Conservation (phyloP, 2,797 vertebrate species). For the Carduelis carduelis region DNA sequence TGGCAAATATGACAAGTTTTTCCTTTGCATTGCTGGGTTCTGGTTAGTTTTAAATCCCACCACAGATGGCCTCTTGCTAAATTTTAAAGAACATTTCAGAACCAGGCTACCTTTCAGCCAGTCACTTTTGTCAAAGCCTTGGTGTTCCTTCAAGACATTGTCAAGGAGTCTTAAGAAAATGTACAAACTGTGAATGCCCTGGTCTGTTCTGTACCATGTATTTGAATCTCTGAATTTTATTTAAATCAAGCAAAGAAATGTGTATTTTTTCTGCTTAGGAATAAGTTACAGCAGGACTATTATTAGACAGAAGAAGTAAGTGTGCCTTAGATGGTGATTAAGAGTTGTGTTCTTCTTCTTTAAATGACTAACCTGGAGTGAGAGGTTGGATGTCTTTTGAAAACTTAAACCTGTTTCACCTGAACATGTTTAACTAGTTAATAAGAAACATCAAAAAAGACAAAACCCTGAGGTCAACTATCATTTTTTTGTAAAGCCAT, state of each 20-base stretch:
- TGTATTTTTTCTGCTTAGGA: constrained; percentile 74
- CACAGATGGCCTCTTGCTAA: constrained; percentile 6
- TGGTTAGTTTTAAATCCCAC: background rate
- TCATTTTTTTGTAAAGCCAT: constrained; percentile 87
- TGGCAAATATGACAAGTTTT: background rate
- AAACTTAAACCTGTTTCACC: constrained; percentile 91
- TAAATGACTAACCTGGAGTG: constrained; percentile 89
- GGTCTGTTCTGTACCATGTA: constrained; percentile 44
- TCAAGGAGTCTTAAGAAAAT: constrained; percentile 26
- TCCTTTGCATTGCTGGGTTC: background rate
- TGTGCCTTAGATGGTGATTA: constrained; percentile 78
- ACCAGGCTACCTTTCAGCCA: constrained; percentile 19
- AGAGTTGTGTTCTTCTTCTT: constrained; percentile 78
- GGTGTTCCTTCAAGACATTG: constrained; percentile 53
- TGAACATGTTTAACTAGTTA: constrained; percentile 96
- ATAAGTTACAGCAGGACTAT: constrained; percentile 73
- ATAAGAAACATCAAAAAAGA: constrained; percentile 90
- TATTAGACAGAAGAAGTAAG: constrained; percentile 80
- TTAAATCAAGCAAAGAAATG: constrained; percentile 69
- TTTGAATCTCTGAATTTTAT: constrained; percentile 67
- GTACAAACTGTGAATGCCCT: constrained; percentile 32
- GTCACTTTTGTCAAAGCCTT: constrained; percentile 85
- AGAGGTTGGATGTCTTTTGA: constrained; percentile 91
- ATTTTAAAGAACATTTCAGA: background rate
- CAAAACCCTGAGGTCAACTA: constrained; percentile 83